These are phyloP conservation scores for Phaenicophaeus curvirostris DNA, from an alignment of 2,797 vertebrate genomes.

Conservation along the genomic window DNA sequence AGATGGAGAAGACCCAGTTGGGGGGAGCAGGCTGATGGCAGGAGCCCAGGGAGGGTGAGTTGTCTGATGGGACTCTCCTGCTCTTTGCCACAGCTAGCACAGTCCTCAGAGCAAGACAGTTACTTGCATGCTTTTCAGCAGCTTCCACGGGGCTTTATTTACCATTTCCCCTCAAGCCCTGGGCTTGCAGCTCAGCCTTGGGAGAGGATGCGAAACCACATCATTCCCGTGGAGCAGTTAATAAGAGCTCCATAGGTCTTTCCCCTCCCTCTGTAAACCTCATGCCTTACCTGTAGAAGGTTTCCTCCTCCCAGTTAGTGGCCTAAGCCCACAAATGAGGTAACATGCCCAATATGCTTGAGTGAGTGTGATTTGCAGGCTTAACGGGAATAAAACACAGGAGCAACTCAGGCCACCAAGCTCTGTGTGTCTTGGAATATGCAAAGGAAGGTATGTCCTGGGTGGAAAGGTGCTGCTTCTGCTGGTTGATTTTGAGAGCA, in stretches of 20 bases:
- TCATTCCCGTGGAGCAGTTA: not conserved
- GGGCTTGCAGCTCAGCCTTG: not conserved
- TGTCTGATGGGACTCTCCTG: not conserved
- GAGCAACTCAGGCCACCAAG: not conserved
- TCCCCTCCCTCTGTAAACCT: not conserved
- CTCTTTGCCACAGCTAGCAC: not conserved
- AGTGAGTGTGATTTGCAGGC: rapidly evolving
- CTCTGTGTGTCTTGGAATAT: rapidly evolving
- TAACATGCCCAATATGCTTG: rapidly evolving
- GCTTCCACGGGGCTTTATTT: not conserved
- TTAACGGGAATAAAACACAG: not conserved
- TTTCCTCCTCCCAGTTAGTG: not conserved
- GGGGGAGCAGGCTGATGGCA: rapidly evolving
- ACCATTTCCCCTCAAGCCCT: not conserved
- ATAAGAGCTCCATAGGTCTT: not conserved
- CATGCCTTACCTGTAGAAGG: not conserved
- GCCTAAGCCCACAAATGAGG: not conserved
- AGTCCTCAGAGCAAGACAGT: not conserved
- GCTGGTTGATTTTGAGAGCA: not conserved
- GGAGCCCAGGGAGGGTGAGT: not conserved
- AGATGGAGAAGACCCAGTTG: rapidly evolving
- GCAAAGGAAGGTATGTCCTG: not conserved
- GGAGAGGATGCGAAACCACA: not conserved
- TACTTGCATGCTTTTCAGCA: not conserved
- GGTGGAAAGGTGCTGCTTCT: not conserved